These are phyloP conservation scores for Arion vulgaris DNA, from an alignment of 1,140 invertebrate genomes.

Conservation along the genomic window DNA sequence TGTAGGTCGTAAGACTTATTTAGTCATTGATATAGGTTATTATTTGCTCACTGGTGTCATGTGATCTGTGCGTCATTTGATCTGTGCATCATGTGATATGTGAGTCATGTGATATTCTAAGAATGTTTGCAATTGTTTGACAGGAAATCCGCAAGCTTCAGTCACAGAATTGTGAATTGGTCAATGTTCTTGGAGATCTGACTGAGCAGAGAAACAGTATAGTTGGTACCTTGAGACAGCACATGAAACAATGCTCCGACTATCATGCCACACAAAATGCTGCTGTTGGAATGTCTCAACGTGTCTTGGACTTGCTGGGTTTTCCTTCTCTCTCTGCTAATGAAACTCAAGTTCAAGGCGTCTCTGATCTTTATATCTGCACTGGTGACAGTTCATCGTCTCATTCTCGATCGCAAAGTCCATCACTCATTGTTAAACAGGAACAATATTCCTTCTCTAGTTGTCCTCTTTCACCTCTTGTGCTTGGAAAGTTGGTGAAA, in stretches of 20 bases:
- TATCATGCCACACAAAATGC: slow-evolving; percentile 30
- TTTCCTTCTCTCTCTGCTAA: slow-evolving; percentile 1
- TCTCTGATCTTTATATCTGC: slow-evolving; percentile 16
- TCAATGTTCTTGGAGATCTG: background rate
- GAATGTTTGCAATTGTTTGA: no score
- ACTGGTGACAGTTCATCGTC: background rate
- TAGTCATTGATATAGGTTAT: no score
- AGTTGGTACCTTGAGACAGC: slow-evolving; percentile 27
- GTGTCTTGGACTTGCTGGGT: slow-evolving; percentile 27
- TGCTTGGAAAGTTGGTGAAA: background rate
- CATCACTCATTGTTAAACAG: background rate
- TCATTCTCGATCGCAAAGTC: background rate
- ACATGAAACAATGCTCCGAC: slow-evolving; percentile 41
- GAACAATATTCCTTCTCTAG: slow-evolving; percentile 11
- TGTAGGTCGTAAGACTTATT: no score
- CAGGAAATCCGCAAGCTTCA: slow-evolving; percentile 34
- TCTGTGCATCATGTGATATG: no score
- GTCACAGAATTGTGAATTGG: slow-evolving; percentile 27
- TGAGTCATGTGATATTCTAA: no score
- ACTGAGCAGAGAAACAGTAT: slow-evolving; percentile 29
- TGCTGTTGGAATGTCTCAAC: slow-evolving; percentile 24
- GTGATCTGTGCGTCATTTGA: no score
- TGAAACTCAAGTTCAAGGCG: background rate
- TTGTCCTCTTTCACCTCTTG: background rate
- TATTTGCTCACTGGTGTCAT: no score